Evolutionary conservation across 2,888 invertebrate species (phyloP).

Genomic region (Cylindroiulus punctatus): DNA sequence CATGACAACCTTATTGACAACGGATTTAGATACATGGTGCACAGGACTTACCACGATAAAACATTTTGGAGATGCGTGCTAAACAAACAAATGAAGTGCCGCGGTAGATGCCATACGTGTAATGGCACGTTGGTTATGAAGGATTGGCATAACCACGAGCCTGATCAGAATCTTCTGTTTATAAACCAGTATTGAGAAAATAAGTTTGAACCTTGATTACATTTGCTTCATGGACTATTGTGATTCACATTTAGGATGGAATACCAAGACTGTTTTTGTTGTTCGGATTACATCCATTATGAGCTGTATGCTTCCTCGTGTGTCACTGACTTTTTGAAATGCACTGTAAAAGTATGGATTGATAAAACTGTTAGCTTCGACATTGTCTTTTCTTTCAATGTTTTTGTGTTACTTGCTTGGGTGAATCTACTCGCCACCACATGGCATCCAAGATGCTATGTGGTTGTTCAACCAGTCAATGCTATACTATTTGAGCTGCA

Average conservation of each 20-base stretch:
- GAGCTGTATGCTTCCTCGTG: too few species aligned
- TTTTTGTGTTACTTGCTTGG: too few species aligned
- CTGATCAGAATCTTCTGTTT: not conserved
- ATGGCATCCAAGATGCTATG: too few species aligned
- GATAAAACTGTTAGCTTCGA: too few species aligned
- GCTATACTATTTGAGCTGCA: too few species aligned
- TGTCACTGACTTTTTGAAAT: too few species aligned
- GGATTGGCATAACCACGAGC: conserved; percentile 20
- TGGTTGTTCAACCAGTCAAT: too few species aligned
- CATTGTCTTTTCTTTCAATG: too few species aligned
- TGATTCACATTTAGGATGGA: not conserved
- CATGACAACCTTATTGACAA: conserved; percentile 38
- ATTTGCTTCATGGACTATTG: not conserved
- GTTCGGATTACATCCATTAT: not conserved
- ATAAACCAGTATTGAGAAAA: not conserved
- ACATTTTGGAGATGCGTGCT: not conserved
- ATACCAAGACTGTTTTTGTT: too few species aligned
- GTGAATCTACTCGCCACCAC: too few species aligned
- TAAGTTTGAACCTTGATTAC: not conserved
- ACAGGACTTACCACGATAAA: conserved; percentile 29
- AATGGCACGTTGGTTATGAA: not conserved
- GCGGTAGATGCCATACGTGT: not conserved
- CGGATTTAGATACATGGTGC: conserved; percentile 38
- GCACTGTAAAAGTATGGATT: too few species aligned
- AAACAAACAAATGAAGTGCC: not conserved